Evolutionary conservation across 2,888 invertebrate species (phyloP).

Genomic region (Orchestes rusci): DNA sequence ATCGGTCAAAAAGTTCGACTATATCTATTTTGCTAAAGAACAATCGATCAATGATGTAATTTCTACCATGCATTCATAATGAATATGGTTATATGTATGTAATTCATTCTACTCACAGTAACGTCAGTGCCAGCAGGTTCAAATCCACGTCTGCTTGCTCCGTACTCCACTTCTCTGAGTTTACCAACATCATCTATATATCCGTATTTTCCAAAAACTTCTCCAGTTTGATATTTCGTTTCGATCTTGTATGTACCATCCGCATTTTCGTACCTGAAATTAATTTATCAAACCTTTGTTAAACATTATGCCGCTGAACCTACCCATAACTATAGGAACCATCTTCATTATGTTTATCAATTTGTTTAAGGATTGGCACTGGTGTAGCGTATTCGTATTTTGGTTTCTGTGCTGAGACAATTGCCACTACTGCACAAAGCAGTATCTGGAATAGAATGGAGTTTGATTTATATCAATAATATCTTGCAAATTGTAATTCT

Average conservation of each 20-base stretch:
- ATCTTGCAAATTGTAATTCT: too few relatives aligned
- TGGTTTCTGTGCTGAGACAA: slow-evolving; percentile 31
- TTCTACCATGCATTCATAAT: too few relatives aligned
- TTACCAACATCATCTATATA: slow-evolving; percentile 74
- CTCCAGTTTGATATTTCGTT: slow-evolving; percentile 75
- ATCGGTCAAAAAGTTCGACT: not conserved
- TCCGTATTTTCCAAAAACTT: slow-evolving; percentile 85
- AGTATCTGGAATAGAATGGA: slow-evolving; percentile 33
- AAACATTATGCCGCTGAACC: not conserved
- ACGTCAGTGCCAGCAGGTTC: slow-evolving; percentile 71
- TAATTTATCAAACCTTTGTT: not conserved
- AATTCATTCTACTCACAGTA: slow-evolving; percentile 45
- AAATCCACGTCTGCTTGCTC: slow-evolving; percentile 74
- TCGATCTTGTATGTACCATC: slow-evolving; percentile 85
- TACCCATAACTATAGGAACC: slow-evolving; percentile 79
- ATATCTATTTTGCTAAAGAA: too few relatives aligned
- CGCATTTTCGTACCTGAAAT: slow-evolving; percentile 62
- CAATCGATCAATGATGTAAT: too few relatives aligned
- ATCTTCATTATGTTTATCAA: slow-evolving; percentile 79
- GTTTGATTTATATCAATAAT: too few relatives aligned
- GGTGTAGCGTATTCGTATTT: slow-evolving; percentile 59
- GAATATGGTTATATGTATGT: too few relatives aligned
- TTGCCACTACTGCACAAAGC: slow-evolving; percentile 34
- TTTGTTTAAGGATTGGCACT: slow-evolving; percentile 74
- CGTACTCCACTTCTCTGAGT: slow-evolving; percentile 74